These are phyloP conservation scores for Rostratula benghalensis DNA, from an alignment of 2,113 vertebrate genomes.

Conservation along the genomic window DNA sequence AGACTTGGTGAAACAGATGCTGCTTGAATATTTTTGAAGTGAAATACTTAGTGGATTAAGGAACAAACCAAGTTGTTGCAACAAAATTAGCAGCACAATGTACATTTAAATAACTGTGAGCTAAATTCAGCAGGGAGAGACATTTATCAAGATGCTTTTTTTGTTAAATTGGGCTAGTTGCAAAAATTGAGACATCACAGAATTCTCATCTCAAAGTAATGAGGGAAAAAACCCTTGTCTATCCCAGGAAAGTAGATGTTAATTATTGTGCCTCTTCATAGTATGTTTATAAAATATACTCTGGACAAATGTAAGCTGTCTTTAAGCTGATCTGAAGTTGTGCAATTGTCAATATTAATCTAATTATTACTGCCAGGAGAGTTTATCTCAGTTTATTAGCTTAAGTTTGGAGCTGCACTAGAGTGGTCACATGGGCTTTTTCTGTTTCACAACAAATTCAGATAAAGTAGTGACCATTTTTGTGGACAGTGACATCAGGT, in stretches of 20 bases:
- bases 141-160: constrained; percentile 25
- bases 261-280: neutral
- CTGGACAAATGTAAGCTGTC: neutral
- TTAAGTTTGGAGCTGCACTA: neutral
- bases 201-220: neutral
- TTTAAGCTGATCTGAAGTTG: neutral
- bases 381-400: neutral
- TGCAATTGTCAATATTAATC: neutral
- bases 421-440: neutral
- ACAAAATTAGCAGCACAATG: neutral
- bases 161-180: neutral
- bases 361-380: neutral
- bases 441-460: neutral
- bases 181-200: neutral
- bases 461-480: neutral
- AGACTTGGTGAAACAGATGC: neutral
- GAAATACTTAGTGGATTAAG: neutral
- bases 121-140: neutral
- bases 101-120: constrained; percentile 18
- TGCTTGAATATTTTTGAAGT: constrained; percentile 33
- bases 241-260: neutral
- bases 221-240: neutral
- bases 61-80: neutral
- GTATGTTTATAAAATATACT: neutral
- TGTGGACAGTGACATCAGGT: neutral